Base-by-base conservation (phyloP, 1,140 invertebrate species). In the Anoplolepis gracilipes region DNA sequence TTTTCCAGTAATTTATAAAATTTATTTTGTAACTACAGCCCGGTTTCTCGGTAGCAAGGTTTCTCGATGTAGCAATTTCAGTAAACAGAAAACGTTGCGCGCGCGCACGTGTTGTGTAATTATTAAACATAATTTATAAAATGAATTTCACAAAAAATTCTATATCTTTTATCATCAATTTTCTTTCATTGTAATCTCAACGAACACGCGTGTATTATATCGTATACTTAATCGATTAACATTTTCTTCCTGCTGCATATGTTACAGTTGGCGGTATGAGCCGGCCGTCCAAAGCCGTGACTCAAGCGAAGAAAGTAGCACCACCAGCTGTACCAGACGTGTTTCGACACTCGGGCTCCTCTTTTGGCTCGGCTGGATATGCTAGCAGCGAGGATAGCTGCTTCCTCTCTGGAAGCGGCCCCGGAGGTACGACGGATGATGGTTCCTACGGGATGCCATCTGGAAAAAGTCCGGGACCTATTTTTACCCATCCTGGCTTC, bases 251-350 rank as follows among this genome's bases (percentile, higher is more conserved):
- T 25, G 46, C 42, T 62, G 1, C 11, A 36, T 57, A 30, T 87
- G 65, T 96, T 96, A 11, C 95, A 97, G 97, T 97, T 95, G 97
- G 97, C 95, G 97, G 97, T 88, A 97, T 98, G 97, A 97, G 96
- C 93, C 97, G 97, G 95, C 97, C 96, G 87, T 96, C 96, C 91
- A 97, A 96, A 96, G 96, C 96, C 92, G 96, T 97, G 91, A 96
- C 97, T 92, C 97, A 97, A 92, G 97, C 96, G 81, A 98, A 98
- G 95, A 97, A 97, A 95, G 97, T 98, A 92, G 96, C 97, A 57
- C 97, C 97, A 73, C 97, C 97, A 5, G 97, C 97, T 7, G 97
- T 98, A 42, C 97, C 97, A 0, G 97, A 97, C 88, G 96, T 97
- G 93, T 96, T 97, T 95, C 95, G 97, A 67, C 97, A 97, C 93